Conservation (phyloP, 2,113 vertebrate genomes). For the Phyllostomus hastatus region DNA sequence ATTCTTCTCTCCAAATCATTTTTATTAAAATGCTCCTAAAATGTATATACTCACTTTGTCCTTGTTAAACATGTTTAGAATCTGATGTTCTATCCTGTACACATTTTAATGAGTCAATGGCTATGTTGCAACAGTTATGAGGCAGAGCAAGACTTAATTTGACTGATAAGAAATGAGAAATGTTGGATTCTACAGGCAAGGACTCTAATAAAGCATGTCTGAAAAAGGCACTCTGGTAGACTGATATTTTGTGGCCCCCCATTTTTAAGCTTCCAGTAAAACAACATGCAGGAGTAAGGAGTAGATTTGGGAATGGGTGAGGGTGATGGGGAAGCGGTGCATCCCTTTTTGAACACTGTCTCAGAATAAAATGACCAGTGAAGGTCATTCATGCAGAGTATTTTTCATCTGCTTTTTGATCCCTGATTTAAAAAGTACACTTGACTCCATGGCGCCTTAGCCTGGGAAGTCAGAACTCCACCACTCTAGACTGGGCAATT, state of each 20-base stretch:
- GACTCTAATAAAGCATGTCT: neutral
- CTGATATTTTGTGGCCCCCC: neutral
- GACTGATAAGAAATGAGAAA: neutral
- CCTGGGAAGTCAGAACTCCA: neutral
- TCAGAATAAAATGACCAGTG: neutral
- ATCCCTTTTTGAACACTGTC: neutral
- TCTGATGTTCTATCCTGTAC: neutral
- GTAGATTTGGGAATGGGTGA: neutral
- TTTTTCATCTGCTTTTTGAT: neutral
- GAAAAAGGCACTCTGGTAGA: neutral
- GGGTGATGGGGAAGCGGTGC: accelerated
- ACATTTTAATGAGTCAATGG: neutral
- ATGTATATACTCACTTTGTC: neutral
- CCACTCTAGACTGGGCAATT: neutral
- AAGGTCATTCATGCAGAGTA: neutral
- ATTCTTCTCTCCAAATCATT: neutral
- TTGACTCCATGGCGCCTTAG: neutral
- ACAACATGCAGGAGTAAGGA: neutral
- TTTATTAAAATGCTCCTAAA: neutral
- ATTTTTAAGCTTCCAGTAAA: neutral
- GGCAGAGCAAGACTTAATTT: neutral
- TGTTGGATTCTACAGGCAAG: neutral
- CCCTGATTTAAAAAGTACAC: neutral
- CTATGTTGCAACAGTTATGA: neutral
- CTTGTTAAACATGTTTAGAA: neutral